Percentiles rank a stretch among this genome's conserved stretches.
These are phyloP conservation scores for Ctenopoma kingsleyae DNA, from an alignment of 2,797 vertebrate species.

Conservation along the genomic window DNA sequence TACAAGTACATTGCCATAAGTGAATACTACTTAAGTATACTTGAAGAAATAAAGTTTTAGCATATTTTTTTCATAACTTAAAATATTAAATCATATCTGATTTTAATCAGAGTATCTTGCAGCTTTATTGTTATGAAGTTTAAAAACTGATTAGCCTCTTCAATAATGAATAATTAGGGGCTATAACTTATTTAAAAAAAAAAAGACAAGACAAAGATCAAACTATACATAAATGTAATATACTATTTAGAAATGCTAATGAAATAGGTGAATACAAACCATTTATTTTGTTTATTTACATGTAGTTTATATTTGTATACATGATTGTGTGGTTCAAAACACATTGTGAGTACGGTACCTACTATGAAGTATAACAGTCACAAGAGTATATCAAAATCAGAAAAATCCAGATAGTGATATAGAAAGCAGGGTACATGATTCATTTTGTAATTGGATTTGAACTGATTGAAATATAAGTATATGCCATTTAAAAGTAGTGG, in stretches of 20 bases:
- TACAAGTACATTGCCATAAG: no score
- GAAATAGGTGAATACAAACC: neutral
- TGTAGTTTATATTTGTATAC: neutral
- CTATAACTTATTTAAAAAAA: neutral
- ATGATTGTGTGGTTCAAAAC: neutral
- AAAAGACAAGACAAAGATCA: neutral
- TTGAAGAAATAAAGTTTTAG: no score
- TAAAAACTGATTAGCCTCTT: neutral
- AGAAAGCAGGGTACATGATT: slow-evolving; percentile 2
- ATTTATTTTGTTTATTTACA: neutral
- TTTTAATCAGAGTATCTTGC: slow-evolving; percentile 1
- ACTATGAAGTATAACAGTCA: no score
- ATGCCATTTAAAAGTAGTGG: slow-evolving; percentile 12
- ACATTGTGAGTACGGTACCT: neutral
- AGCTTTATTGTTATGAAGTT: neutral
- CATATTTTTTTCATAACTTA: neutral
- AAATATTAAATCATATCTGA: slow-evolving; percentile 20
- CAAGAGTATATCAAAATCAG: neutral
- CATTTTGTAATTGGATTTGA: neutral
- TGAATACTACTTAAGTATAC: no score
- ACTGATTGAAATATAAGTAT: neutral
- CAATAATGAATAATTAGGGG: neutral
- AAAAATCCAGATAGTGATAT: neutral
- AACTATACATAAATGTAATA: no score
- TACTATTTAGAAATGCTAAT: neutral